Percentiles rank a stretch among this genome's conserved stretches.
Conservation (phyloP, 2,113 vertebrate species). For the Xiphophorus couchianus region DNA sequence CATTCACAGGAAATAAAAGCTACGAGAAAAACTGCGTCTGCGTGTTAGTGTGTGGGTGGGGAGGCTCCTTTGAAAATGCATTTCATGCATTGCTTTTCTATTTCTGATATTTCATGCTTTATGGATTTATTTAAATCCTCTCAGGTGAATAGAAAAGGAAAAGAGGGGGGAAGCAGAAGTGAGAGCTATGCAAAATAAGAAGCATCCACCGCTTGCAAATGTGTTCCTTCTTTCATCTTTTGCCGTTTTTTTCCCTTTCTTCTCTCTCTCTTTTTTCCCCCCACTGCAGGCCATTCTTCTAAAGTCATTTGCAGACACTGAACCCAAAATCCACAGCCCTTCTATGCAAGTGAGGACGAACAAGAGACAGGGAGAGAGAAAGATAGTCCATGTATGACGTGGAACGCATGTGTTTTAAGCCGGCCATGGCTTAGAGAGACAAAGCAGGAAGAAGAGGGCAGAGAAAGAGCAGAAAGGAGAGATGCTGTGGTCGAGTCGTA, state of each 20-base stretch:
- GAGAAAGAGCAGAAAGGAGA: conserved; percentile 41
- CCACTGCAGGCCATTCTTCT: conserved; percentile 69
- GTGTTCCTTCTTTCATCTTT: conserved; percentile 75
- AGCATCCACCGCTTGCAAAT: conserved; percentile 77
- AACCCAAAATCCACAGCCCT: conserved; percentile 49
- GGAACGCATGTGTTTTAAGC: conserved; percentile 60
- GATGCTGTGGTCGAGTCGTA: conserved; percentile 46
- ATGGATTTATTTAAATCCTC: conserved; percentile 81
- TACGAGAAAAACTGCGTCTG: conserved; percentile 28
- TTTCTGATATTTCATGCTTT: conserved; percentile 80
- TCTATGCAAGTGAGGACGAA: conserved; percentile 31
- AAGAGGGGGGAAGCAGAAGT: conserved; percentile 78
- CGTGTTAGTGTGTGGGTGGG: conserved; percentile 59
- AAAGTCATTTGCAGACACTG: conserved; percentile 71
- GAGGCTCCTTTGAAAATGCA: conserved; percentile 69
- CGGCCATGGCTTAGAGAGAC: conserved; percentile 53
- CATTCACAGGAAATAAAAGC: conserved; percentile 35
- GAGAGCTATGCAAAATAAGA: conserved; percentile 80
- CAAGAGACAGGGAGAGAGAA: conserved; percentile 24
- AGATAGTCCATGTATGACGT: conserved; percentile 40
- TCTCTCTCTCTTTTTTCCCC: conserved; percentile 45
- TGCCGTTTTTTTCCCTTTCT: conserved; percentile 61
- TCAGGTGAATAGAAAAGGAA: conserved; percentile 79
- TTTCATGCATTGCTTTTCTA: conserved; percentile 78
- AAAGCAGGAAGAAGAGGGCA: conserved; percentile 54